A percentile compares a stretch with the other conserved stretches of the same genome.
These are phyloP conservation scores for Idaea straminata DNA, from an alignment of 2,888 invertebrate species.

Conservation along the genomic window DNA sequence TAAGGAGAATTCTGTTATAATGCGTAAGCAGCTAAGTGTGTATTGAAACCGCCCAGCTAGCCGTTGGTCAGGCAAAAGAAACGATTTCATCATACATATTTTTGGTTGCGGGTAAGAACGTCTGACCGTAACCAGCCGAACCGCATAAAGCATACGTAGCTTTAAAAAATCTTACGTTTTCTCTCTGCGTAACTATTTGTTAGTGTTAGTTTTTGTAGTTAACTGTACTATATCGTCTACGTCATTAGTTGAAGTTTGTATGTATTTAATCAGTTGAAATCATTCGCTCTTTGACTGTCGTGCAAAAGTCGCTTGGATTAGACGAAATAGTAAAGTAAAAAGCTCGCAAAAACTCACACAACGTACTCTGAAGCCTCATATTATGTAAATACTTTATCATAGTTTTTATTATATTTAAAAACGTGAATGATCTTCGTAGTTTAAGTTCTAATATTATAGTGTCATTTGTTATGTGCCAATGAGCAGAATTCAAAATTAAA, in stretches of 20 bases:
- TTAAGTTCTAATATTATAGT: conserved; percentile 47
- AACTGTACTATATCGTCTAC: background rate
- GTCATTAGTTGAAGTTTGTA: background rate
- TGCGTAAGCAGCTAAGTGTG: too few species aligned
- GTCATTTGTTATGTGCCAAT: conserved; percentile 74
- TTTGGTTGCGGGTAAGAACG: too few species aligned
- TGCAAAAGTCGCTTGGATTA: background rate
- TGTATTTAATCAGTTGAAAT: background rate
- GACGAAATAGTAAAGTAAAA: conserved; percentile 8
- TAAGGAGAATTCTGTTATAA: too few species aligned
- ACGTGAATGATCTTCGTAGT: conserved; percentile 70
- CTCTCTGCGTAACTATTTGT: background rate
- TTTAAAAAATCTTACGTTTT: background rate
- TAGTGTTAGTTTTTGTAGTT: background rate
- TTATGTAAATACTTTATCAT: conserved; percentile 45
- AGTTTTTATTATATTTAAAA: conserved; percentile 54
- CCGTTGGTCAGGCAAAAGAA: too few species aligned
- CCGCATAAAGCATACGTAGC: background rate
- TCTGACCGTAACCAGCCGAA: too few species aligned
- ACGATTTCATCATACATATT: too few species aligned
- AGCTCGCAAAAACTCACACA: conserved; percentile 13
- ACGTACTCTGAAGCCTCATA: conserved; percentile 9
- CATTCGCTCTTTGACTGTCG: background rate
- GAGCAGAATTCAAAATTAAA: conserved; percentile 48
- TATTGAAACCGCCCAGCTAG: too few species aligned